A percentile compares a stretch with the other conserved stretches of the same genome.
phyloP scores from a whole-genome alignment of 2,113 vertebrate genomes.

The Heteronetta atricapilla region DNA sequence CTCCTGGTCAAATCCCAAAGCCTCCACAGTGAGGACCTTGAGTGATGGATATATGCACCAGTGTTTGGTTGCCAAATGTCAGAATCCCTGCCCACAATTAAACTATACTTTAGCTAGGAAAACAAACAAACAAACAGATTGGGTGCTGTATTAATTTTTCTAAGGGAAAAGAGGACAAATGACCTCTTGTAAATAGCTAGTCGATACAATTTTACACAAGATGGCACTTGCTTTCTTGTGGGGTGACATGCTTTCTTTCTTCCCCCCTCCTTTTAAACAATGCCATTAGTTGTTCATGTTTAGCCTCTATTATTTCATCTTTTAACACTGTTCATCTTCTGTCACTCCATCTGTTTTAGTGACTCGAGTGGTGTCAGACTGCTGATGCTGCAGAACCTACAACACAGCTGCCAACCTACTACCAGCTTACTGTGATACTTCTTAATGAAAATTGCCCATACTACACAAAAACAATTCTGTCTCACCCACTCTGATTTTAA shows the following conservation, averaged over 20 bases:
- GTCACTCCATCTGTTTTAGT: not conserved
- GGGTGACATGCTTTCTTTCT: not conserved
- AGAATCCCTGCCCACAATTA: not conserved
- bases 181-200: not conserved
- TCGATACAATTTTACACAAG: slow-evolving; percentile 5
- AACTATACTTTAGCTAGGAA: not conserved
- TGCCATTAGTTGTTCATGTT: not conserved
- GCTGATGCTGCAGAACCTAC: not conserved
- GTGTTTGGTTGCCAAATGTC: not conserved
- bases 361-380: not conserved
- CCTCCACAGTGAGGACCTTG: not conserved
- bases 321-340: not conserved
- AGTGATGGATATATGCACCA: not conserved
- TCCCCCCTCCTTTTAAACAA: not conserved
- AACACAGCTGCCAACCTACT: not conserved
- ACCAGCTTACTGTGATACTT: not conserved
- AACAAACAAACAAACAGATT: not conserved
- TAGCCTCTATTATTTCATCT: not conserved
- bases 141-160: not conserved
- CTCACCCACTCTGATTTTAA: not conserved
- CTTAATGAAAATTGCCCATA: not conserved
- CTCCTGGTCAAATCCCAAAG: not conserved
- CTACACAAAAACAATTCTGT: not conserved
- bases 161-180: not conserved
- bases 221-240: not conserved